Base-by-base conservation (phyloP, 2,797 vertebrate genomes). In the Phyllotis vaccarum region DNA sequence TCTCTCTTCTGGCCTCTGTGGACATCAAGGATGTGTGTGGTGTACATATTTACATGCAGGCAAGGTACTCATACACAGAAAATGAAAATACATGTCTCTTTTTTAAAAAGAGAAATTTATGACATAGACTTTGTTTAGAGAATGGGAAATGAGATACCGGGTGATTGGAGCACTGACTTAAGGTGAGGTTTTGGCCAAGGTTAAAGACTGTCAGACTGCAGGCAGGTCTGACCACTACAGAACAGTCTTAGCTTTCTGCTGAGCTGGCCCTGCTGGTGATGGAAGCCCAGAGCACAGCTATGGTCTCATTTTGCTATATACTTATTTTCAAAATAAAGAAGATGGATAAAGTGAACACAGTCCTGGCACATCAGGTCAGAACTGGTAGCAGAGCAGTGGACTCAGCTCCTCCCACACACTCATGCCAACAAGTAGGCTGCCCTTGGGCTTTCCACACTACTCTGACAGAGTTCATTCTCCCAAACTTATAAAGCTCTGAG, bases 241-340 rank as follows among this genome's bases (percentile, higher is more conserved):
- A 11, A 70, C n/a, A 11, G 46, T 52, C 68, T 54, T 46, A 62
- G 64, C 27, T 21, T 56, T 62, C 68, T 72, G 29, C 11, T 56
- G 68, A 90, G 49, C 21, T 68, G 13, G 6, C 13, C 8, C 34
- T 49, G 11, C 7, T 68, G 40, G 56, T 43, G 80, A 56, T 4
- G 52, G 56, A 27, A 10, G 21, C n/a, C 58, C 58, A 0, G 14
- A 34, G 54, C 2, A 17, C n/a, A 46, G 62, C 75, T 37, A 16
- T 21, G 0, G 6, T 49, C 6, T 21, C 4, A 5, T 29, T 46
- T 78, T 80, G 62, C 16, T 29, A 3, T 0, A 0, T 37, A 19
- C 34, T 37, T n/a, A 49, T 64, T 43, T 85, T 54, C 52, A 3
- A 5, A 34, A 27, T 81, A 17, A 54, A 81, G 54, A n/a, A 66